Evolutionary conservation across 2,888 invertebrate species (phyloP).

Genomic region (Timema podura): DNA sequence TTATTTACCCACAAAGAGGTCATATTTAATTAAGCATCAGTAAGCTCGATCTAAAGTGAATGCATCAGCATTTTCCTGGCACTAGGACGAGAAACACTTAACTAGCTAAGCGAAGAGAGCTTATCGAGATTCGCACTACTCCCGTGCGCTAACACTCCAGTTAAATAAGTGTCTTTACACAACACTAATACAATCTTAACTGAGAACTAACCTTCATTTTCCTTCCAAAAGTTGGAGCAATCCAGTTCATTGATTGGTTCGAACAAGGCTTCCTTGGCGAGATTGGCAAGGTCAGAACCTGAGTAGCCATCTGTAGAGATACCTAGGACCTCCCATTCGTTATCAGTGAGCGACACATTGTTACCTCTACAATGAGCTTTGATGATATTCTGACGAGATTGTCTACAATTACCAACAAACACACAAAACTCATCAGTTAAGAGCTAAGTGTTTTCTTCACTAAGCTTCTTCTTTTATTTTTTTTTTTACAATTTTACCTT

Average conservation of each 20-base stretch:
- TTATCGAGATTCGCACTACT: too few relatives aligned
- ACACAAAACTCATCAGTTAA: background rate
- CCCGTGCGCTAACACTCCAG: too few relatives aligned
- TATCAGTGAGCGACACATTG: conserved; percentile 34
- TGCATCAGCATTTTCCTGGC: too few relatives aligned
- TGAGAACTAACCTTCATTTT: conserved; percentile 27
- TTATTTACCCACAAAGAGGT: too few relatives aligned
- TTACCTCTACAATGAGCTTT: conserved; percentile 39
- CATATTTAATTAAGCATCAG: too few relatives aligned
- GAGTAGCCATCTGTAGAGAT: conserved; percentile 51
- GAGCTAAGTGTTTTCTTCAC: background rate
- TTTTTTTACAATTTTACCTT: too few relatives aligned
- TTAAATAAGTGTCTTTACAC: too few relatives aligned
- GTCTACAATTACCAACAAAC: conserved; percentile 20
- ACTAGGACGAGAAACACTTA: too few relatives aligned
- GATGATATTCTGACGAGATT: conserved; percentile 35
- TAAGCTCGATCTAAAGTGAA: too few relatives aligned
- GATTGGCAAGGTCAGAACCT: conserved; percentile 51
- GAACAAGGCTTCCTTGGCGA: conserved; percentile 47
- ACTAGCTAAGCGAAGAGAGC: too few relatives aligned
- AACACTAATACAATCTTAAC: too few relatives aligned
- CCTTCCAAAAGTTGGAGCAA: conserved; percentile 43
- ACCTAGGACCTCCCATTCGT: conserved; percentile 45
- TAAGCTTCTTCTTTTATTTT: too few relatives aligned
- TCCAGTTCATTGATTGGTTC: conserved; percentile 50